Base-by-base conservation (phyloP, 2,888 invertebrate species). In the Phengaris arion region DNA sequence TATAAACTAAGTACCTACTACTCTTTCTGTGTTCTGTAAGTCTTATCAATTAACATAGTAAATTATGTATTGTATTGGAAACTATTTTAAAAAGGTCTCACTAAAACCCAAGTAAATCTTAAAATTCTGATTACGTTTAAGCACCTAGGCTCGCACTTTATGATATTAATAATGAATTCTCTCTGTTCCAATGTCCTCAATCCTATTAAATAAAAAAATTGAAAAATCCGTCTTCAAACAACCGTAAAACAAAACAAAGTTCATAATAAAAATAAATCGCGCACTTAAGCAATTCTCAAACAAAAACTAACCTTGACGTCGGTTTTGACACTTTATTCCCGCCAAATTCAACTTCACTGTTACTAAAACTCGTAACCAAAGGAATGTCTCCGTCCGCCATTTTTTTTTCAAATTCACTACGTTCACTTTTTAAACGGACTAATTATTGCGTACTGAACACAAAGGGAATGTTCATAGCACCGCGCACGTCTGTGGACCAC, bases 311-410 rank as follows among this genome's bases (percentile, higher is more conserved):
- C 92, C 92, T 93, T 85, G 92, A 91, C 85, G 91, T 92, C 76
- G 86, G 84, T 83, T 86, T 91, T 79, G 85, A 85, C 83, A 85
- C 85, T 88, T 93, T 92, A 74, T 86, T 86, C 80, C 91, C 92
- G 82, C 88, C 89, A 84, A 89, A 90, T 83, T 93, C 92, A 77
- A 91, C 83, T 82, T 92, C 93, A 84, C 85, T 89, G 79, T 90
- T 89, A 81, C 88, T 86, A 84, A 87, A 92, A 89, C 91, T 92
- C 72, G 87, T 86, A 75, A 93, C 93, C 80, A 93, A 82, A 77
- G 93, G 93, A 83, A 92, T 85, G 81, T 93, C 93, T 81, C 93
- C 93, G 83, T 93, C 93, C 78, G 92, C 91, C 91, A 93, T 84
- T 84, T 75, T 74, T 77, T 78, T 82, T 82, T 78, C 81, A 76